Evolutionary conservation across 2,888 invertebrate genomes (phyloP).

Genomic region (Cantharis lateralis): DNA sequence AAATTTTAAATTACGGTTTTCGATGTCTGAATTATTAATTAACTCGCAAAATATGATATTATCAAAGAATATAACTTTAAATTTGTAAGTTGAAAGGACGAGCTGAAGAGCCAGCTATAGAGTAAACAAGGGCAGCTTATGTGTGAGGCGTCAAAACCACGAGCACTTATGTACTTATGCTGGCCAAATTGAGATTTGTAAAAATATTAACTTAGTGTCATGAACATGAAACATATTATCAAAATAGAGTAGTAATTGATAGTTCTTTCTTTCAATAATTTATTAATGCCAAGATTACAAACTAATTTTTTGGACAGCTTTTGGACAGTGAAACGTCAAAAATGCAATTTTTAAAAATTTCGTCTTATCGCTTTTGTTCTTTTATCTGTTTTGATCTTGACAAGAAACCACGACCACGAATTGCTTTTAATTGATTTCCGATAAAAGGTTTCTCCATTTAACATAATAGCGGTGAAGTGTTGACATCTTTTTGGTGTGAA

Average conservation of each 20-base stretch:
- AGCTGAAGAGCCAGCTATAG: conserved; percentile 18
- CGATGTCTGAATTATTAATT: not conserved
- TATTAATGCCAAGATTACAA: not conserved
- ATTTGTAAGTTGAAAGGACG: conserved; percentile 20
- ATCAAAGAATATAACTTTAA: conserved; percentile 7
- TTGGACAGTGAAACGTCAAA: not conserved
- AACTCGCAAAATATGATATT: not conserved
- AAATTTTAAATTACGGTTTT: not conserved
- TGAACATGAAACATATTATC: not conserved
- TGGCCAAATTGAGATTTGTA: conserved; percentile 18
- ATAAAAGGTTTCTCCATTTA: conserved; percentile 56
- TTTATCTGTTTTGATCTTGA: conserved; percentile 38
- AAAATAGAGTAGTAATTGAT: not conserved
- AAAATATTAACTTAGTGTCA: conserved; percentile 16
- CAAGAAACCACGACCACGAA: conserved; percentile 51
- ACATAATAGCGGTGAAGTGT: conserved; percentile 56
- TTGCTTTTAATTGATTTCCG: conserved; percentile 58
- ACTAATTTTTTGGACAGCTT: not conserved
- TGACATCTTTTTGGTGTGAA: conserved; percentile 52
- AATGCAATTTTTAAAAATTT: not conserved
- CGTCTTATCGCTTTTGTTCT: conserved; percentile 13
- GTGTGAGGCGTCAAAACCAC: conserved; percentile 27
- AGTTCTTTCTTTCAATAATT: not conserved
- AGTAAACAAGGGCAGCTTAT: conserved; percentile 18
- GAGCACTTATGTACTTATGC: conserved; percentile 22